Percentiles rank a stretch among this genome's conserved stretches.
These are phyloP conservation scores for Pegoplata infirma DNA, from an alignment of 2,888 invertebrate genomes.

Conservation along the genomic window DNA sequence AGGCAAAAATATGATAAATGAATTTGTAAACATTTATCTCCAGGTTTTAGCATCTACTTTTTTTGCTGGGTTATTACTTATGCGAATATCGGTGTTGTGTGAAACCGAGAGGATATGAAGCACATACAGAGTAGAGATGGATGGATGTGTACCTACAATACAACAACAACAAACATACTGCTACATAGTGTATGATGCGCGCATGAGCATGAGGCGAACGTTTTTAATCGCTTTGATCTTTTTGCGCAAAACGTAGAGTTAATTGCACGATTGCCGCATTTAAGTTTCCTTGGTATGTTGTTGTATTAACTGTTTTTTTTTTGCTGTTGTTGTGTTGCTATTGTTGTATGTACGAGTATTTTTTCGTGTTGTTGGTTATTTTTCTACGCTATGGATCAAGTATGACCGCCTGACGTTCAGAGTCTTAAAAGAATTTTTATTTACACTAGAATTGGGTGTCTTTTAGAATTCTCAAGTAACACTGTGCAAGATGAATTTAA, in stretches of 20 bases:
- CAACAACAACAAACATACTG: too few species aligned
- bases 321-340: slow-evolving; percentile 32
- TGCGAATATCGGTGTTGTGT: slow-evolving; percentile 8
- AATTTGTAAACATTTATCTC: too few species aligned
- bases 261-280: slow-evolving; percentile 74
- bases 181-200: slow-evolving; percentile 36
- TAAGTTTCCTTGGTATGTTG: slow-evolving; percentile 57
- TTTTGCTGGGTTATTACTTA: background rate
- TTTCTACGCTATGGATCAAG: slow-evolving; percentile 54
- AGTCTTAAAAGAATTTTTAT: background rate
- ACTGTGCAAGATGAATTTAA: too few species aligned
- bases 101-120: slow-evolving; percentile 1
- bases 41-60: too few species aligned
- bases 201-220: slow-evolving; percentile 59
- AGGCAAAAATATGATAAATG: too few species aligned
- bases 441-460: too few species aligned
- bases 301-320: slow-evolving; percentile 56
- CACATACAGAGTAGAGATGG: slow-evolving; percentile 8
- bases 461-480: too few species aligned
- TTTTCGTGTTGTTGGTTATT: slow-evolving; percentile 29
- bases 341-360: slow-evolving; percentile 11
- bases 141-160: slow-evolving; percentile 12
- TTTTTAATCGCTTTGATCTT: slow-evolving; percentile 75
- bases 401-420: slow-evolving; percentile 25
- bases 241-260: slow-evolving; percentile 72